Conservation (phyloP, 1,140 invertebrate genomes). For the Drosophila oshimai region DNA sequence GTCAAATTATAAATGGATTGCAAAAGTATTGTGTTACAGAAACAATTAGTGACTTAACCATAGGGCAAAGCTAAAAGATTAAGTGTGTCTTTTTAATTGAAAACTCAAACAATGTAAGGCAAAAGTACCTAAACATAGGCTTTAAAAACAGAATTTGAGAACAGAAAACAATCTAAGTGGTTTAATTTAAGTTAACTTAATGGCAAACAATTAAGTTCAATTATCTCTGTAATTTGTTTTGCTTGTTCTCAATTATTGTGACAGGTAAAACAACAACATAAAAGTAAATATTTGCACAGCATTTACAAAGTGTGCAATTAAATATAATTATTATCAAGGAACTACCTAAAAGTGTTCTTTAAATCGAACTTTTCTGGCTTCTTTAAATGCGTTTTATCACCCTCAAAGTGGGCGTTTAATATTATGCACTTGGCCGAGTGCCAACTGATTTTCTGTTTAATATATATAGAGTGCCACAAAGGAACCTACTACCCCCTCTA, state of each 20-base stretch:
- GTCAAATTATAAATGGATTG: no score
- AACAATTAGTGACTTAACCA: no score
- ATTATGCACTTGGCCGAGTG: constrained; percentile 65
- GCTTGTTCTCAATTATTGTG: constrained; percentile 16
- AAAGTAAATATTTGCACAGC: constrained; percentile 1
- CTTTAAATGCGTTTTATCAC: neutral
- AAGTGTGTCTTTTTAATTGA: neutral
- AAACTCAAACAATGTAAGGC: neutral
- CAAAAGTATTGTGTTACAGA: no score
- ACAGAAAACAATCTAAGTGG: neutral
- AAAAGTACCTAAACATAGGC: neutral
- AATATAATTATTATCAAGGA: neutral
- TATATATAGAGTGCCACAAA: constrained; percentile 16
- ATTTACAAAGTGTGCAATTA: neutral
- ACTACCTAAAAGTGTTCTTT: neutral
- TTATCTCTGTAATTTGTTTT: constrained; percentile 10
- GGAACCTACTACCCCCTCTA: neutral
- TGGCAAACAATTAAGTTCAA: neutral
- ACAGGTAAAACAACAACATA: neutral
- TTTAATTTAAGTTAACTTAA: no score
- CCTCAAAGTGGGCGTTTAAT: neutral
- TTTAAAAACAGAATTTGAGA: neutral
- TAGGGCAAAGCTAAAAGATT: neutral
- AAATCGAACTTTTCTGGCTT: neutral
- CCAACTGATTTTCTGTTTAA: constrained; percentile 58